Conservation (phyloP, 2,797 vertebrate genomes). For the Apogon hyalosoma region DNA sequence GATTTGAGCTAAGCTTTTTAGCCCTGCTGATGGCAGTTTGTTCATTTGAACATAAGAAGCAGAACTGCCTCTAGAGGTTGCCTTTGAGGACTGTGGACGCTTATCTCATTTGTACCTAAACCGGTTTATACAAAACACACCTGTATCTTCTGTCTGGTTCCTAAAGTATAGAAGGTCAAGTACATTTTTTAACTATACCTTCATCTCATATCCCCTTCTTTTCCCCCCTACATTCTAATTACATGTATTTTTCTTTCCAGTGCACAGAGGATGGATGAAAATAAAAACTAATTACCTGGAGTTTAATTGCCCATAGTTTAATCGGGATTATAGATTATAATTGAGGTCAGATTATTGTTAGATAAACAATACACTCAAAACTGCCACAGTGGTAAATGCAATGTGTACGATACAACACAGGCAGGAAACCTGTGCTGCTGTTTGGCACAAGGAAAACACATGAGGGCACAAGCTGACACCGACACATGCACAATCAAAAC, state of each 20-base stretch:
- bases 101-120: slow-evolving; percentile 22
- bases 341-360: slow-evolving; percentile 51
- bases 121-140: slow-evolving; percentile 2
- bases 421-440: neutral
- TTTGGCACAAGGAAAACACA: slow-evolving; percentile 17
- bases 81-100: slow-evolving; percentile 16
- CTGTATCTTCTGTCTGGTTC: slow-evolving; percentile 15
- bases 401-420: slow-evolving; percentile 4
- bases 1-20: slow-evolving; percentile 66
- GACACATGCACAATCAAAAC: neutral
- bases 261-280: slow-evolving; percentile 4
- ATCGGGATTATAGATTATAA: slow-evolving; percentile 54
- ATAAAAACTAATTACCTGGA: slow-evolving; percentile 50
- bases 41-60: slow-evolving; percentile 27
- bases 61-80: slow-evolving; percentile 9
- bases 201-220: slow-evolving; percentile 14
- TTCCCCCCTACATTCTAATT: neutral
- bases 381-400: slow-evolving; percentile 21
- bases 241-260: neutral
- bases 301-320: slow-evolving; percentile 28
- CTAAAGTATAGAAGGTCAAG: slow-evolving; percentile 12
- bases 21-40: slow-evolving; percentile 38
- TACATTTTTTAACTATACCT: slow-evolving; percentile 18
- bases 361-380: slow-evolving; percentile 53
- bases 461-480: slow-evolving; percentile 1